phyloP scores from a whole-genome alignment of 2,113 vertebrate species.

The Emydocephalus ijimae region DNA sequence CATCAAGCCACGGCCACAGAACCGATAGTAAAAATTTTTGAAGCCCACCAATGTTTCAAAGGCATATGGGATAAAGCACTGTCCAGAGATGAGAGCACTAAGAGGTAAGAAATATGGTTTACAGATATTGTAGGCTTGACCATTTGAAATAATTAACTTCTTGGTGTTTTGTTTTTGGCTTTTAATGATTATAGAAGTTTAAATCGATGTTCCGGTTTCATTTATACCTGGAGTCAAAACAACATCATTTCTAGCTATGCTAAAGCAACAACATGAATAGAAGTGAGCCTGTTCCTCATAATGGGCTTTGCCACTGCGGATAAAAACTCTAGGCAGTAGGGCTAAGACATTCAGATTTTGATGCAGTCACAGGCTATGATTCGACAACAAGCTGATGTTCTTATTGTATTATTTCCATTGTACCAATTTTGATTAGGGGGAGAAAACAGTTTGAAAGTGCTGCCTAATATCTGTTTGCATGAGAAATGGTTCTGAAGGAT shows the following conservation, averaged over 20 bases:
- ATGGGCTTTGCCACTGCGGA: neutral
- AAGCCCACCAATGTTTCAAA: neutral
- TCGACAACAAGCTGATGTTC: neutral
- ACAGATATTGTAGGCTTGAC: neutral
- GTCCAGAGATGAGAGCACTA: neutral
- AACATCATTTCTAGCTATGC: neutral
- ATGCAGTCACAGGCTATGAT: neutral
- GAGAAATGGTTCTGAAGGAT: neutral
- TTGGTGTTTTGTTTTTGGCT: neutral
- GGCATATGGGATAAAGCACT: neutral
- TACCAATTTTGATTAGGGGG: neutral
- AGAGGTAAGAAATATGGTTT: neutral
- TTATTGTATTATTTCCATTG: slow-evolving; percentile 6
- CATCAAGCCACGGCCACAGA: too few species aligned
- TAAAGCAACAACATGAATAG: neutral
- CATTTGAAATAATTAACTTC: neutral
- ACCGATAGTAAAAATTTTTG: too few species aligned
- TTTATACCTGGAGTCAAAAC: neutral
- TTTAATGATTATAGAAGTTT: neutral
- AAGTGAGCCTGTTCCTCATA: neutral
- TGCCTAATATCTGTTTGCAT: neutral
- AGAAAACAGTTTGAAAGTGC: neutral
- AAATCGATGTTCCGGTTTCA: neutral
- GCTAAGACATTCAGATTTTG: neutral
- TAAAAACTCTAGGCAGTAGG: neutral